Evolutionary conservation across 2,113 vertebrate genomes (phyloP), one percentile per base, ranked within the genome.

Genomic region (Megaleporinus macrocephalus): DNA sequence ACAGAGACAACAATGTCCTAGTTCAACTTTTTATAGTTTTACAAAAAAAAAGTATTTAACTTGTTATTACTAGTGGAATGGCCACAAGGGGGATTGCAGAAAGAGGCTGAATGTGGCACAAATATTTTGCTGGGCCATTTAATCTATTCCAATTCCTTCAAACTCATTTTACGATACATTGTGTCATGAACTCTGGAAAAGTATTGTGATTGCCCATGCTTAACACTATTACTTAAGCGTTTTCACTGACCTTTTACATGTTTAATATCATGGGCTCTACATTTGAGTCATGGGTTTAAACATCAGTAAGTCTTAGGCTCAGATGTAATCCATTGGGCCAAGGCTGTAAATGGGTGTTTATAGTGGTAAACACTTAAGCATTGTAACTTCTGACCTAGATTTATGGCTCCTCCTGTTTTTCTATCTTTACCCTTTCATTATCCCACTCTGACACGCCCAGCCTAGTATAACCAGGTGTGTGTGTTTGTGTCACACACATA

Each of bases 401-500:
- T 61, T 29, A 78, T 29, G 63, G 7, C 62, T 53, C 62, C 20
- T 53, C 47, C 27, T 77, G 41, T 66, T 72, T 24, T 70, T 79
- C 29, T 55, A 2, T 36, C 49, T 61, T 44, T 53, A 12, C 36
- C 49, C 66, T 68, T 65, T 78, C 51, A 18, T 29, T 69, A 55
- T 79, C 79, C 47, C 61, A 70, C 30, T 61, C 59, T 66, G 30
- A 76, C 79, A 82, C 73, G 10, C 55, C 76, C 59, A 73, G 62
- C 44, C 29, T 16, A 49, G 73, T 73, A 51, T 62, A 65, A 81
- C 68, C 62, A 74, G 63, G 70, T 61, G 62, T 27, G 66, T 80
- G 68, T 79, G 49, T 69, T 49, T 29, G 63, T 73, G 82, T 79
- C 27, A 14, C 62, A 53, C 24, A n/a, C 22, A n/a, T 20, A 22